A percentile compares a stretch with the other conserved stretches of the same genome.
phyloP scores from a whole-genome alignment of 2,113 vertebrate genomes.

The Lontra canadensis region DNA sequence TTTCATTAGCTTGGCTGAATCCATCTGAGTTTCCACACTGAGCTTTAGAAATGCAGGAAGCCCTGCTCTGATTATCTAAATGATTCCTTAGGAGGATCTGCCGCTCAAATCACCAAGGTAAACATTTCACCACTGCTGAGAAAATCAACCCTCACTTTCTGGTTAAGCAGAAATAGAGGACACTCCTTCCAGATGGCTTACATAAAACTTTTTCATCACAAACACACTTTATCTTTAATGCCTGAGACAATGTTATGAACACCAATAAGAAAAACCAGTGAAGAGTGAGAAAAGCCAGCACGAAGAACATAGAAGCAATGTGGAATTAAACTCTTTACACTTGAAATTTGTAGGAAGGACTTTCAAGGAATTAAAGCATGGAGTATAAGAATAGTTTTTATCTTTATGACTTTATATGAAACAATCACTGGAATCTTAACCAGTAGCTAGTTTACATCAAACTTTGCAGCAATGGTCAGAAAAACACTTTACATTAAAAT shows the following conservation, averaged over 20 bases:
- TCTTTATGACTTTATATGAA: background rate
- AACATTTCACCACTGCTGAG: background rate
- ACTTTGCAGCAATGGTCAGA: background rate
- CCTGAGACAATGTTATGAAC: background rate
- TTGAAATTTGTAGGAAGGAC: background rate
- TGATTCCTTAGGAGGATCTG: too few relatives aligned
- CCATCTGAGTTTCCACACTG: background rate
- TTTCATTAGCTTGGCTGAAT: background rate
- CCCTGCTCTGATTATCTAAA: rapidly evolving
- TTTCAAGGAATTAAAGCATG: background rate
- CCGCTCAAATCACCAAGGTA: background rate
- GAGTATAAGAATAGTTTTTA: background rate
- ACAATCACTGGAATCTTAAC: background rate
- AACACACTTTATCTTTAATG: background rate
- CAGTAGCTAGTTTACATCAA: background rate
- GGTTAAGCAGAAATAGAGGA: background rate
- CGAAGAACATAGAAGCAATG: rapidly evolving
- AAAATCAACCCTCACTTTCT: background rate
- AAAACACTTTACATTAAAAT: background rate
- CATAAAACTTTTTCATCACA: background rate
- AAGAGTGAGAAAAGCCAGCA: background rate
- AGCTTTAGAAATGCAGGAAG: rapidly evolving
- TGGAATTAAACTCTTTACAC: background rate
- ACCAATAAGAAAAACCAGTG: background rate
- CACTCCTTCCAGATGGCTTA: background rate